Base-by-base conservation (phyloP, 2,797 vertebrate genomes). In the Pogonophryne albipinna region DNA sequence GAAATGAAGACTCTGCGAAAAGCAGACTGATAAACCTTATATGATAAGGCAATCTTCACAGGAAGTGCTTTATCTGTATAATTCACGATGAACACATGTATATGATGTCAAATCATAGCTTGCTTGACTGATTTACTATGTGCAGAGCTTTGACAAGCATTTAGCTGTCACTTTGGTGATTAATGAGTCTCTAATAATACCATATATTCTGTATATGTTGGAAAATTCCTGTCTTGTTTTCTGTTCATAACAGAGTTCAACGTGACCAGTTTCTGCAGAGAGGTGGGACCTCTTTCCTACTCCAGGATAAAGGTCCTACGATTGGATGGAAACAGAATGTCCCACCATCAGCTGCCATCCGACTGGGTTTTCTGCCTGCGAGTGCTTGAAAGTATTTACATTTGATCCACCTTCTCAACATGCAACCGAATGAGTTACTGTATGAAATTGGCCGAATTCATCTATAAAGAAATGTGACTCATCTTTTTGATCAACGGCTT, bases 311-410 rank as follows among this genome's bases (percentile, higher is more conserved):
- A 90, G 88, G 85, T 95, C 61, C 85, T 96, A 17, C 87, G 95
- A 44, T 73, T 96, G 83, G 95, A 96, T 11, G 95, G 95, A 50
- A 96, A 96, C 87, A 87, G 87, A 66, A 51, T 95, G 60, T 78
- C 86, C 45, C 80, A 90, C 79, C 88, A 93, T 13, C 92, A 94
- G 61, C 89, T 96, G 49, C 94, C 95, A 3, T 71, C 87, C 3
- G 93, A 95, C 66, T 96, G 95, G 94, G 88, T 90, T n/a, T 92
- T 85, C 87, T 96, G 95, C 61, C 91, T 95, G 56, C 69, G 94
- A 78, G 91, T 93, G 14, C 85, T 95, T 16, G 86, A 92, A 41
- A 80, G 74, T 16, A 92, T 95, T 77, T 93, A 89, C 53, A 72
- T 95, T 42, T 95, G 90, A 94, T 49, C 45, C 34, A 59, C 50